Evolutionary conservation across 2,113 vertebrate genomes (phyloP).

Genomic region (Cettia cetti): DNA sequence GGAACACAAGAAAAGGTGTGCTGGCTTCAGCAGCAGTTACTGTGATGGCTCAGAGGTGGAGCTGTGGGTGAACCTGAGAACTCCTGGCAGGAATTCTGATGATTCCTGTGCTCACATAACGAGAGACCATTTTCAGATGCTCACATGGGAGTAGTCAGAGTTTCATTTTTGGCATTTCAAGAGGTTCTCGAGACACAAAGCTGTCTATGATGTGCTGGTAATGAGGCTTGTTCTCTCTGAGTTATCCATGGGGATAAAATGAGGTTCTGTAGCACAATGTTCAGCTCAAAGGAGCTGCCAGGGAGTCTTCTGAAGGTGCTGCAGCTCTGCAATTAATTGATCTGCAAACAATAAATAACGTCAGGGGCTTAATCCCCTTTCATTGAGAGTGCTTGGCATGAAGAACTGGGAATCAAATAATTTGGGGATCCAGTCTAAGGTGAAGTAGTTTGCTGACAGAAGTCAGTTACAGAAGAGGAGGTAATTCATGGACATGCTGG

Average conservation of each 20-base stretch:
- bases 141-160: neutral
- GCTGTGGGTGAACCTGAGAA: neutral
- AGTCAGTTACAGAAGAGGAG: neutral
- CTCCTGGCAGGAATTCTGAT: neutral
- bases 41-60: neutral
- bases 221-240: neutral
- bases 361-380: neutral
- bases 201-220: neutral
- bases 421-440: neutral
- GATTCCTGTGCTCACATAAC: neutral
- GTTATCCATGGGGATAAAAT: neutral
- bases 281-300: neutral
- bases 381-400: neutral
- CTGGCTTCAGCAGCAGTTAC: neutral
- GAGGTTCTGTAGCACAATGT: neutral
- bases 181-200: neutral
- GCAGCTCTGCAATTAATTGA: neutral
- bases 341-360: neutral
- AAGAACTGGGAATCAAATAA: neutral
- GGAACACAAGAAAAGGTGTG: neutral
- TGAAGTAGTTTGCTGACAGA: neutral
- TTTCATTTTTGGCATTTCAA: neutral
- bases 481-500: neutral
- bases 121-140: neutral
- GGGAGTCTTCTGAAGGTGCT: neutral